Percentiles rank a stretch among this genome's conserved stretches.
Evolutionary conservation across 1,140 invertebrate species (phyloP).

Genomic region (Zaprionus vittiger): DNA sequence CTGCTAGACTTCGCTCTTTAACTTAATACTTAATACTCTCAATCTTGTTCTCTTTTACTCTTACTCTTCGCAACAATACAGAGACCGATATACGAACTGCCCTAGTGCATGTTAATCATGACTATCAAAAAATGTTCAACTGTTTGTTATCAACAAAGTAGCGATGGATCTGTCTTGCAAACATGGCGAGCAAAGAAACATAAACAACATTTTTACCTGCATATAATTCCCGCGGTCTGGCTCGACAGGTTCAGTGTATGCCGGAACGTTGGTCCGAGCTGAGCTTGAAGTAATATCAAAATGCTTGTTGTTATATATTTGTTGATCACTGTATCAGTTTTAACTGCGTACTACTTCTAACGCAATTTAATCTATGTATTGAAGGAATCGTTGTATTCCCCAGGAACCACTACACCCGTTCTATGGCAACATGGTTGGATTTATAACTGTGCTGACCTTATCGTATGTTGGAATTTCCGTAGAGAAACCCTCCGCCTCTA

Average conservation of each 20-base stretch:
- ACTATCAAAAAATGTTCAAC: not conserved
- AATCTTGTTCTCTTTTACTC: not conserved
- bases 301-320: constrained; percentile 22
- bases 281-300: not conserved
- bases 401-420: constrained; percentile 72
- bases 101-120: not conserved
- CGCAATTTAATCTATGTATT: constrained; percentile 59
- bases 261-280: not conserved
- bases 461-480: constrained; percentile 54
- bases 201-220: not conserved
- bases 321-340: constrained; percentile 20
- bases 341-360: constrained; percentile 24
- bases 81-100: too few species aligned
- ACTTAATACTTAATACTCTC: not conserved
- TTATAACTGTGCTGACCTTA: constrained; percentile 18
- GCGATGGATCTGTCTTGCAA: not conserved
- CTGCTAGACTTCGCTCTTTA: not conserved
- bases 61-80: too few species aligned
- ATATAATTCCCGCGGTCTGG: not conserved
- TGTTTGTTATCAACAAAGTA: not conserved
- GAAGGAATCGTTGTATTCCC: constrained; percentile 80
- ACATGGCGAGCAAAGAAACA: not conserved
- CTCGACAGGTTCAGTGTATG: not conserved
- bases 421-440: constrained; percentile 62
- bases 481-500: constrained; percentile 88